Percentiles rank a stretch among this genome's conserved stretches.
Conservation (phyloP, 2,888 invertebrate species). For the Drosophila longiperda region DNA sequence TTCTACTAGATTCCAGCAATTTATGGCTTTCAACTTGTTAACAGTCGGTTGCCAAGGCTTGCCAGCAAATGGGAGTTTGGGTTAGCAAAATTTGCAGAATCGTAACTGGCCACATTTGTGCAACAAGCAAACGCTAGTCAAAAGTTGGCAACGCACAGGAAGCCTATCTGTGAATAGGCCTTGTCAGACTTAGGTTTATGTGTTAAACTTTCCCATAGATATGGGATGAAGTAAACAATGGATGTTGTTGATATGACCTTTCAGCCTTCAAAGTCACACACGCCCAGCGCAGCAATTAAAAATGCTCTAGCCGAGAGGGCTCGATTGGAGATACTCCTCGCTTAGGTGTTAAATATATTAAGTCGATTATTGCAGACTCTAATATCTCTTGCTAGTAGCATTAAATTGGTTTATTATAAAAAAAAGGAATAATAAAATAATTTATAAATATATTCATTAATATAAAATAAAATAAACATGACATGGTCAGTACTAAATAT, state of each 20-base stretch:
- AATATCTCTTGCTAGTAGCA: background rate
- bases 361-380: background rate
- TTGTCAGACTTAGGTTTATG: slow-evolving; percentile 11
- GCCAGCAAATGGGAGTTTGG: slow-evolving; percentile 67
- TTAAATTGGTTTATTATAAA: no score
- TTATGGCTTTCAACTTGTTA: slow-evolving; percentile 71
- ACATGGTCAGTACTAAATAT: background rate
- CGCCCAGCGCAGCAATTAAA: slow-evolving; percentile 2
- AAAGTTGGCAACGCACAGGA: background rate
- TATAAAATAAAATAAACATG: no score
- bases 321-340: background rate
- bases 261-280: slow-evolving; percentile 40
- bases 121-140: slow-evolving; percentile 7
- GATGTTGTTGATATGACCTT: slow-evolving; percentile 41
- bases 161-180: background rate
- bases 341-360: background rate
- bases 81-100: slow-evolving; percentile 44
- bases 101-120: slow-evolving; percentile 26
- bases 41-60: slow-evolving; percentile 65
- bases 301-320: background rate
- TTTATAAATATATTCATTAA: no score
- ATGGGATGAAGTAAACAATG: slow-evolving; percentile 8
- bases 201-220: background rate
- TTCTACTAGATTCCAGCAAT: slow-evolving; percentile 41
- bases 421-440: no score